These are phyloP conservation scores for Murina feae DNA, from an alignment of 2,113 vertebrate genomes.

Conservation along the genomic window DNA sequence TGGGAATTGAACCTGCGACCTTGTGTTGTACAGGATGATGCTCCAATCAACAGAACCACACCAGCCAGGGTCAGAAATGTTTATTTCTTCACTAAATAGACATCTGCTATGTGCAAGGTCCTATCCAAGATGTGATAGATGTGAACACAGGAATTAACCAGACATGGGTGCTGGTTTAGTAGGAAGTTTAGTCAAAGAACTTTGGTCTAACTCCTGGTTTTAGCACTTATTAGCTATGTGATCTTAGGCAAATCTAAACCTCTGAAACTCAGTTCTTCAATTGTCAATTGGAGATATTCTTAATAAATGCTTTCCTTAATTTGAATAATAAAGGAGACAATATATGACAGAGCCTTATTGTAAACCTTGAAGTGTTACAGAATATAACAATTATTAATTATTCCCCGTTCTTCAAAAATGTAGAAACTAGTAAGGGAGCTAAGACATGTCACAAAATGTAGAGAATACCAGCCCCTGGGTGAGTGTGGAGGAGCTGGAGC, in stretches of 20 bases:
- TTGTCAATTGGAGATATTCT: not conserved
- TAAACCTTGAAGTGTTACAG: not conserved
- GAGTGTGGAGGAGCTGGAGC: not conserved
- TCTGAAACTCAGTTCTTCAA: not conserved
- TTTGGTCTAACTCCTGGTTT: not conserved
- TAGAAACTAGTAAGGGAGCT: not conserved
- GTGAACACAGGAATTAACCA: not conserved
- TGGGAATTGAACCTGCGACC: not conserved
- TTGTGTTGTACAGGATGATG: not conserved
- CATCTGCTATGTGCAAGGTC: not conserved
- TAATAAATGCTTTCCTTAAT: not conserved
- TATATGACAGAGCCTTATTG: not conserved
- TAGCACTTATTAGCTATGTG: not conserved
- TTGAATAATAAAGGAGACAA: not conserved
- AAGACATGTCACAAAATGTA: not conserved
- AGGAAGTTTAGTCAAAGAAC: not conserved
- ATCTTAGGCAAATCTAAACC: not conserved
- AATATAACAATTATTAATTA: not conserved
- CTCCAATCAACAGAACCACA: not conserved
- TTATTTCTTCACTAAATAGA: not conserved
- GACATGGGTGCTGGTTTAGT: not conserved
- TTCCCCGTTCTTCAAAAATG: not conserved
- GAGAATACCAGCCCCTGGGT: not conserved
- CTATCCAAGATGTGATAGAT: not conserved
- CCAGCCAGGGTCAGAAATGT: not conserved